Conservation (phyloP, 2,797 vertebrate species). For the Eospalax fontanierii region DNA sequence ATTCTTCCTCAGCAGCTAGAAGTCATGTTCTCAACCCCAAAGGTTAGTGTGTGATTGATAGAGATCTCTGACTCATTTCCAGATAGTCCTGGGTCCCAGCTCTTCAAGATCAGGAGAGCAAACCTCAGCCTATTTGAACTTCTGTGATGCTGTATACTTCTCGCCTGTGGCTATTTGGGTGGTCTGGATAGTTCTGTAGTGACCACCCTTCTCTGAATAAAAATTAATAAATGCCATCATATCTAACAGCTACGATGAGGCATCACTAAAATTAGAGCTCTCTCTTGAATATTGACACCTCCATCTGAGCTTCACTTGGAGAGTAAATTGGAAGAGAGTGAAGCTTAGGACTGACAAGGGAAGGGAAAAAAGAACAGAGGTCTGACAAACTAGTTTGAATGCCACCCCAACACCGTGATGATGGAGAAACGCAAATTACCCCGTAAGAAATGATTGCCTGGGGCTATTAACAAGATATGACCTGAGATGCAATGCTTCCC, state of each 20-base stretch:
- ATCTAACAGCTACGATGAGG: neutral
- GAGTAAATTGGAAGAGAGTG: constrained; percentile 63
- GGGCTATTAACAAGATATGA: constrained; percentile 67
- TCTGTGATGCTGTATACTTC: constrained; percentile 21
- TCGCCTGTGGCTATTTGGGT: constrained; percentile 34
- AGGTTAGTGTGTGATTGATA: neutral
- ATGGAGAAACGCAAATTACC: constrained; percentile 55
- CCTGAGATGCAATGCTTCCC: constrained; percentile 35
- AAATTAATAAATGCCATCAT: constrained; percentile 64
- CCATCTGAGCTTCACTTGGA: constrained; percentile 61
- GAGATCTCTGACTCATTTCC: constrained; percentile 22
- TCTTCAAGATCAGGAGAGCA: neutral
- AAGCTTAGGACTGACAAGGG: neutral
- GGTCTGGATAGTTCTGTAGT: constrained; percentile 40
- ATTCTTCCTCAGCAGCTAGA: constrained; percentile 4
- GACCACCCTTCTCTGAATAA: constrained; percentile 38
- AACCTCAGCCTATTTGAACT: neutral
- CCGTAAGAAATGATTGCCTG: constrained; percentile 62
- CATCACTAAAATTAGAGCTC: constrained; percentile 63
- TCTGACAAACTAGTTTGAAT: constrained; percentile 30
- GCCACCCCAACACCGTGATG: neutral
- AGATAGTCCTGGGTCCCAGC: constrained; percentile 3
- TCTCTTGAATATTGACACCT: constrained; percentile 53
- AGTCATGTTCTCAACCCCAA: neutral
- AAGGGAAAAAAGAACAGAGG: neutral